Base-by-base conservation (phyloP, 1,140 invertebrate genomes). In the Whitmania pigra region DNA sequence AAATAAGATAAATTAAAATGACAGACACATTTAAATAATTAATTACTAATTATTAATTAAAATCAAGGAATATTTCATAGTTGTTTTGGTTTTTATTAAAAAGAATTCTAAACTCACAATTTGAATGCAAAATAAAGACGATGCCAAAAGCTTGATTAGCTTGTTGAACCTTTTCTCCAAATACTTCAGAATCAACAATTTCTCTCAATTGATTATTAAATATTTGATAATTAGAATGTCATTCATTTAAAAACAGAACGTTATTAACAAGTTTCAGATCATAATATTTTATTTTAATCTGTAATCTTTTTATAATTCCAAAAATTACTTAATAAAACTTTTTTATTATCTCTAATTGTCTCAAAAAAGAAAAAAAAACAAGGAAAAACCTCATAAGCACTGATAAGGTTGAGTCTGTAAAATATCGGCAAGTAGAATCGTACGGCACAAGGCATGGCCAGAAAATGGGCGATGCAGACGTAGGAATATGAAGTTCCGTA, bases 311-410 rank as follows among this genome's bases (percentile, higher is more conserved):
- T n/a, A n/a, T n/a, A n/a, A n/a, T n/a, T n/a, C n/a, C n/a, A n/a
- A n/a, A n/a, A n/a, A n/a, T n/a, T n/a, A n/a, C n/a, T n/a, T n/a
- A n/a, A n/a, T n/a, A n/a, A n/a, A n/a, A n/a, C n/a, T n/a, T n/a
- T n/a, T n/a, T n/a, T n/a, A n/a, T n/a, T n/a, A n/a, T n/a, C n/a
- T n/a, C n/a, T n/a, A n/a, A n/a, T n/a, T n/a, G n/a, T n/a, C n/a
- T n/a, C n/a, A n/a, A n/a, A n/a, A n/a, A n/a, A n/a, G n/a, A 3
- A 17, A 15, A 71, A 40, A 9, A 15, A 74, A 66, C 75, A 75
- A 73, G 75, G n/a, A n/a, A n/a, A n/a, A 63, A 82, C 81, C 78
- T 82, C 77, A 71, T 79, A 82, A 31, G 77, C 76, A 69, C 80
- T 82, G 27, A 79, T 80, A 0, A 80, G 71, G 20, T 76, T 72